Evolutionary conservation across 1,140 invertebrate genomes (phyloP), one percentile per base, ranked within the genome.

Genomic region (Ptiloglossa arizonensis): DNA sequence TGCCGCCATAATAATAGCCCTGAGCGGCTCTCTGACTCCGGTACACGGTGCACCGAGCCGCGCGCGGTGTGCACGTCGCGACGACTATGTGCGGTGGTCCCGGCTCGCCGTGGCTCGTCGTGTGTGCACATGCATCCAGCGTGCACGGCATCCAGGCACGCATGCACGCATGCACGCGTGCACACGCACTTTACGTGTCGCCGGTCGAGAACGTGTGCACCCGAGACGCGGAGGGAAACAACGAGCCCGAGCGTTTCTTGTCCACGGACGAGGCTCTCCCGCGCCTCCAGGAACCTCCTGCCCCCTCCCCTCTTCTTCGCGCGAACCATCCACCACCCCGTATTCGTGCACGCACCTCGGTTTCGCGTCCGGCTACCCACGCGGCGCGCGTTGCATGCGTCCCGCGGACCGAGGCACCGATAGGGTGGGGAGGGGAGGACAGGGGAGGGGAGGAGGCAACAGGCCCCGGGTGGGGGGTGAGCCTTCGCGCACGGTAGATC

Each of bases 1-100:
- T 88, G 89, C 89, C 87, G 89, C 89, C 89, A 91, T 91, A 91
- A 91, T 91, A 85, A 91, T 90, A 91, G 90, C 87, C 87, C 89
- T 90, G 82, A 74, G 80, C 82, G 72, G 77, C 83, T 83, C 82
- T 88, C 82, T 82, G 87, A 88, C 86, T 88, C 87, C 84, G 82
- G 72, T 87, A 80, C 79, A 83, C 81, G 77, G 41, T 82, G 75
- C 82, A 80, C 63, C 54, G 72, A 67, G 54, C 63, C 56, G 77
- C 60, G 63, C 56, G 78, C 64, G 59, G 57, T 80, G 82, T 83
- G 82, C 77, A 80, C 71, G 71, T 63, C 52, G 77, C 50, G 78
- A 41, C 76, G 56, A 17, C 35, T 63, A 46, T 62, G 44, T 22
- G 54, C 67, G 74, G 24, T 35, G n/a, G n/a, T n/a, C n/a, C 38